phyloP scores from a whole-genome alignment of 2,797 vertebrate species.

The Ceyx erithaca region DNA sequence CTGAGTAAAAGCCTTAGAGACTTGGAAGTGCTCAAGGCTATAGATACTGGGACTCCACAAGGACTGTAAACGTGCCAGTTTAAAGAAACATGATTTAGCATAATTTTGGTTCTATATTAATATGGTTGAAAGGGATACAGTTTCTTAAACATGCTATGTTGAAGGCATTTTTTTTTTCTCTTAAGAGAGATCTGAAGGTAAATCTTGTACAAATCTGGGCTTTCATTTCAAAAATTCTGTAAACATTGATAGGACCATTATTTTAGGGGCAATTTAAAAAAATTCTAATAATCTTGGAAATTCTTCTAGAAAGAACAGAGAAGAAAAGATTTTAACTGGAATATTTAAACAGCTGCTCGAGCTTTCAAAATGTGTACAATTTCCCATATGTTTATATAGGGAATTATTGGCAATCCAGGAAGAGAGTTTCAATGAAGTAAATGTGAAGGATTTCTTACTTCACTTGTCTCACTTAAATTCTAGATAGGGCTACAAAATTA shows the following conservation, averaged over 20 bases:
- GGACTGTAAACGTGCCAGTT: background rate
- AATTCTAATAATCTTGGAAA: background rate
- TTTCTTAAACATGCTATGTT: background rate
- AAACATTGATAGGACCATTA: background rate
- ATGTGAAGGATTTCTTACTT: background rate
- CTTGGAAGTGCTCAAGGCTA: background rate
- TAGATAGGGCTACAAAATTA: constrained; percentile 51
- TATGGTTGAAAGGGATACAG: background rate
- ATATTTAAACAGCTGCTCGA: background rate
- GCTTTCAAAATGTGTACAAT: background rate
- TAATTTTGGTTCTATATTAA: background rate
- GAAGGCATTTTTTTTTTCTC: background rate
- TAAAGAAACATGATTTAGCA: background rate
- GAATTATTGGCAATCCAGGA: background rate
- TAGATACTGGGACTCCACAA: background rate
- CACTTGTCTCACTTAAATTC: background rate
- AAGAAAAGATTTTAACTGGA: background rate
- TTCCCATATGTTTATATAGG: background rate
- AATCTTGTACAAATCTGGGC: background rate
- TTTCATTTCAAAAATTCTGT: background rate
- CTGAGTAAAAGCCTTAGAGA: background rate
- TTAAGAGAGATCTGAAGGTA: background rate
- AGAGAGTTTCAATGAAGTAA: constrained; percentile 12
- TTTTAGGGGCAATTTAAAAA: background rate
- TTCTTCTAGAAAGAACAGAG: background rate